Conservation (phyloP, 2,113 vertebrate genomes). For the Microcebus ravelobensis region DNA sequence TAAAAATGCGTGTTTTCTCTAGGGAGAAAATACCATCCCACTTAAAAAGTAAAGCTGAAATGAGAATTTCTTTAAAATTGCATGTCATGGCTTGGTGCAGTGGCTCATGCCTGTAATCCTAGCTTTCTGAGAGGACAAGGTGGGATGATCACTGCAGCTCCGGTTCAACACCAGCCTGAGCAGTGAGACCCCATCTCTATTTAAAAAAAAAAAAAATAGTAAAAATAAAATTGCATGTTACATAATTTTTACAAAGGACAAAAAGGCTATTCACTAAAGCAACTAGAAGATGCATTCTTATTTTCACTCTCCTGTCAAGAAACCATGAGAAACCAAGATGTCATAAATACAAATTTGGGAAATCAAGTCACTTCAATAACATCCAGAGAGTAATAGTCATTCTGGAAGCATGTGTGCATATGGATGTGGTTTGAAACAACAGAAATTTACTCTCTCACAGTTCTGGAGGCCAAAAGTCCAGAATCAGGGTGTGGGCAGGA, state of each 20-base stretch:
- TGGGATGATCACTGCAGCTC: too few relatives aligned
- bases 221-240: background rate
- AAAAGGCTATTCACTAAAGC: background rate
- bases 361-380: background rate
- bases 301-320: background rate
- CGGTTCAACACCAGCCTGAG: too few relatives aligned
- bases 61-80: background rate
- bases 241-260: background rate
- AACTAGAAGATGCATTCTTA: background rate
- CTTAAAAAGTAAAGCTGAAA: background rate
- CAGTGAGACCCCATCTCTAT: too few relatives aligned
- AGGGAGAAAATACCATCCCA: background rate
- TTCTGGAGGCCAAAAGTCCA: background rate
- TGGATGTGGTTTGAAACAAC: background rate
- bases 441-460: background rate
- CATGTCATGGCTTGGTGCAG: background rate
- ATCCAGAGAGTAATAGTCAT: background rate
- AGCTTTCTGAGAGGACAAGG: too few relatives aligned
- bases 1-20: background rate
- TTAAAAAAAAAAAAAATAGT: too few relatives aligned
- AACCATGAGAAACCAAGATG: background rate
- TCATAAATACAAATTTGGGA: background rate
- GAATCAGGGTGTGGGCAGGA: background rate
- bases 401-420: background rate
- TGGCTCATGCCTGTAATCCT: too few relatives aligned